phyloP scores from a whole-genome alignment of 2,797 vertebrate species.

The Catostomus latipinnis region DNA sequence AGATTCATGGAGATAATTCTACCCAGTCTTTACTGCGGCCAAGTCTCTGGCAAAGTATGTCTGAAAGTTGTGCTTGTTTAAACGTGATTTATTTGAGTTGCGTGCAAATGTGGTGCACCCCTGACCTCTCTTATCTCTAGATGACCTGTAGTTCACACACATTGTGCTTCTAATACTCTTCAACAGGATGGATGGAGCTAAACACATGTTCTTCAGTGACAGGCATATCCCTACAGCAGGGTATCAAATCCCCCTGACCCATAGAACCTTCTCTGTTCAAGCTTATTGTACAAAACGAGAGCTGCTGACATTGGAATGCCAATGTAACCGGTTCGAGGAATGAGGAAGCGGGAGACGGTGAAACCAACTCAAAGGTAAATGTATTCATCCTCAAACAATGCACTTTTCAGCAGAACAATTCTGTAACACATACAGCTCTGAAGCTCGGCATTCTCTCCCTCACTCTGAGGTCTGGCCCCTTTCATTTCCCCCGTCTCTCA shows the following conservation, averaged over 20 bases:
- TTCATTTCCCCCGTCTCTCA: too few relatives aligned
- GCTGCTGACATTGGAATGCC: slow-evolving; percentile 75
- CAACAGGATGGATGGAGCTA: slow-evolving; percentile 40
- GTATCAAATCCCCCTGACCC: slow-evolving; percentile 70
- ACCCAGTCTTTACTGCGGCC: slow-evolving; percentile 29
- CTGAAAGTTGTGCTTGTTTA: slow-evolving; percentile 42
- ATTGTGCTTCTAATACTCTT: slow-evolving; percentile 44
- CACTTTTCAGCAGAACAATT: too few relatives aligned
- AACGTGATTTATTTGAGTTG: slow-evolving; percentile 52
- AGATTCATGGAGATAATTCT: slow-evolving; percentile 49
- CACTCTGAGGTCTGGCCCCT: too few relatives aligned
- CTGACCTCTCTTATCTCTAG: slow-evolving; percentile 56
- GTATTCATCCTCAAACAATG: too few relatives aligned
- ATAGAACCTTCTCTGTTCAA: slow-evolving; percentile 68
- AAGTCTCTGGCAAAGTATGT: slow-evolving; percentile 15
- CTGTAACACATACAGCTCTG: too few relatives aligned
- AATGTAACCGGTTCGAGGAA: too few relatives aligned
- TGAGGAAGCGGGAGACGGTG: too few relatives aligned
- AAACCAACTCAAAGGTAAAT: too few relatives aligned
- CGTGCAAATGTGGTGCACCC: slow-evolving; percentile 36
- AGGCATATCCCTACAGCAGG: slow-evolving; percentile 63
- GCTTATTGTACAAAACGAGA: slow-evolving; percentile 65
- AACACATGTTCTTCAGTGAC: slow-evolving; percentile 66
- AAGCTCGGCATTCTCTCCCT: too few relatives aligned
- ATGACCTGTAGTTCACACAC: slow-evolving; percentile 41